Evolutionary conservation across 2,888 invertebrate species (phyloP), one percentile per base, ranked within the genome.

Genomic region (Eupeodes luniger): DNA sequence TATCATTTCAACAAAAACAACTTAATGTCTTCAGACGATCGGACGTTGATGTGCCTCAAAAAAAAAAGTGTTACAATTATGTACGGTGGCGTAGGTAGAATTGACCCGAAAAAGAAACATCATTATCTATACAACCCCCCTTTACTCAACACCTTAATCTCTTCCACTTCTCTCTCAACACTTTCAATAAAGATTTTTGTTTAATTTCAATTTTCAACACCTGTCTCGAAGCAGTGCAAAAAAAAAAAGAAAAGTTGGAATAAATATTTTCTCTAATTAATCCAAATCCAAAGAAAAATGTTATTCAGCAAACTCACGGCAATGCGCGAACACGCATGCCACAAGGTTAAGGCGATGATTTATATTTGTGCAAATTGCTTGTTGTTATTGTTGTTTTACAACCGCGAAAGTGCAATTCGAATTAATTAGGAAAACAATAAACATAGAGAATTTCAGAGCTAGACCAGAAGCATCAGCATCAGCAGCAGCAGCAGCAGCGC

Each of bases 311-410:
- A 67, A 53, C 61, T 27, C 11, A 72, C 16, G 34, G 78, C 61
- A 57, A 53, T 53, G 61, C 51, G 75, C 53, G 59, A 80, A 62
- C 76, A 77, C 83, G 44, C 76, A 80, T 59, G 27, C 47, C 16
- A 40, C 85, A 88, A 88, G 88, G 88, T 88, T 88, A 88, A 85
- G 85, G 88, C 81, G 85, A 81, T 88, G 85, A 88, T 88, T 88
- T 81, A 85, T 72, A 80, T 77, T 80, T 59, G 49, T n/a, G 72
- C 80, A 69, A 76, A 75, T 66, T 75, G 74, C 57, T 67, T 72
- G 59, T 59, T 49, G 67, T 78, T 66, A 57, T 66, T 72, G 57
- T 27, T 61, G 83, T 59, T 66, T 53, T 51, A 72, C 82, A 82
- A 49, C n/a, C 55, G 36, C 61, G 40, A 40, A 34, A 76, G 51